Conservation (phyloP, 2,888 invertebrate genomes). For the Nezara viridula region DNA sequence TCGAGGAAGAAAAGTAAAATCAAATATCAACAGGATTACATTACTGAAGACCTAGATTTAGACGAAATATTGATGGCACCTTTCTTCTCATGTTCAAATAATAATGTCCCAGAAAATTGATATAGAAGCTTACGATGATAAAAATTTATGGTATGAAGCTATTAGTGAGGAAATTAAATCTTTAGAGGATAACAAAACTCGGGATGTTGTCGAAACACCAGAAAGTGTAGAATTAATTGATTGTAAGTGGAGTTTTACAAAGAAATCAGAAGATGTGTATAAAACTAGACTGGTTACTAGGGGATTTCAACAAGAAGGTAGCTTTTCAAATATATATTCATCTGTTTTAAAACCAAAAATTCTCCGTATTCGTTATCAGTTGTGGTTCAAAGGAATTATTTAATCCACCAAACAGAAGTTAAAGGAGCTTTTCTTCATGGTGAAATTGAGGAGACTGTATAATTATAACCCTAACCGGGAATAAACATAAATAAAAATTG, state of each 20-base stretch:
- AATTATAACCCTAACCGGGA: background rate
- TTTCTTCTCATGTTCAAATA: constrained; percentile 5
- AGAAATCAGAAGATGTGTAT: background rate
- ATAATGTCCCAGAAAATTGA: constrained; percentile 40
- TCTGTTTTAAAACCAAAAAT: constrained; percentile 1
- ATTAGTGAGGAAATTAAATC: constrained; percentile 5
- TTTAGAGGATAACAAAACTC: constrained; percentile 22
- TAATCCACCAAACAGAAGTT: background rate
- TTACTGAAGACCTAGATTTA: constrained; percentile 7
- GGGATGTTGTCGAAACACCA: constrained; percentile 19
- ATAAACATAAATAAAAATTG: constrained; percentile 28
- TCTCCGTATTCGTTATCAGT: background rate
- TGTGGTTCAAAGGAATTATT: constrained; percentile 27
- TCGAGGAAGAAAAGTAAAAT: constrained; percentile 1
- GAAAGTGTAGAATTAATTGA: background rate
- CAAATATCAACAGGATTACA: constrained; percentile 32
- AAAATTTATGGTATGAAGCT: background rate
- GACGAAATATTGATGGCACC: constrained; percentile 8
- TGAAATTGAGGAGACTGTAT: background rate
- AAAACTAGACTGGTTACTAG: background rate
- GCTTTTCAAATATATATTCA: constrained; percentile 25
- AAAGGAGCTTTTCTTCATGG: background rate
- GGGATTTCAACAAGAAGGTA: constrained; percentile 21
- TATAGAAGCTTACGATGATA: constrained; percentile 20
- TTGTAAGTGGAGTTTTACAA: constrained; percentile 8